A percentile compares a stretch with the other conserved stretches of the same genome.
phyloP scores from a whole-genome alignment of 2,797 vertebrate species.

The Sebastes vulpes region DNA sequence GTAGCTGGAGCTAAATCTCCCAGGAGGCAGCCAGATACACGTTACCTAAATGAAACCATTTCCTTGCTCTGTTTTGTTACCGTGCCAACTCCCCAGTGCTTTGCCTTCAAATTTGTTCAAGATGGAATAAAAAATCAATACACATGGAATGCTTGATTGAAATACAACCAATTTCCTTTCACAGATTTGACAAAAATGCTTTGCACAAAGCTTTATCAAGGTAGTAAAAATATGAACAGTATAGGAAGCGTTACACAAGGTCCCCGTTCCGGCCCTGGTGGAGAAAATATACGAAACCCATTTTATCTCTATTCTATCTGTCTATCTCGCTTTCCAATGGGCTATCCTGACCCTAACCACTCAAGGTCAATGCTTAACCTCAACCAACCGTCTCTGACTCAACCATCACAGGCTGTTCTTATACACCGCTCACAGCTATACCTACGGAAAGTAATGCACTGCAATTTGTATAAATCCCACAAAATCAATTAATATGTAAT shows the following conservation, averaged over 20 bases:
- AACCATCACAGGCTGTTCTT: too few species aligned
- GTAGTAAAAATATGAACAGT: background rate
- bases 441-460: too few species aligned
- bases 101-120: background rate
- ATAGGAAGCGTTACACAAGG: background rate
- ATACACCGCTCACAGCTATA: too few species aligned
- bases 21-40: slow-evolving; percentile 44
- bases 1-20: slow-evolving; percentile 43
- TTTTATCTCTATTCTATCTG: background rate
- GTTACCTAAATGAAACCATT: slow-evolving; percentile 62
- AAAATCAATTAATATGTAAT: too few species aligned
- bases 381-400: background rate
- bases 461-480: too few species aligned
- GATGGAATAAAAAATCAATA: background rate
- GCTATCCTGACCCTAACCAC: background rate
- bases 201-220: background rate
- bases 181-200: background rate
- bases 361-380: background rate
- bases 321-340: background rate
- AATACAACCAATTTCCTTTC: background rate
- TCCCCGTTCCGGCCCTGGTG: background rate
- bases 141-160: slow-evolving; percentile 1
- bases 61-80: slow-evolving; percentile 37
- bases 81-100: background rate
- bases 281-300: background rate